These are phyloP conservation scores for Orientallactaga sibirica DNA, from an alignment of 2,797 vertebrate species.

Conservation along the genomic window DNA sequence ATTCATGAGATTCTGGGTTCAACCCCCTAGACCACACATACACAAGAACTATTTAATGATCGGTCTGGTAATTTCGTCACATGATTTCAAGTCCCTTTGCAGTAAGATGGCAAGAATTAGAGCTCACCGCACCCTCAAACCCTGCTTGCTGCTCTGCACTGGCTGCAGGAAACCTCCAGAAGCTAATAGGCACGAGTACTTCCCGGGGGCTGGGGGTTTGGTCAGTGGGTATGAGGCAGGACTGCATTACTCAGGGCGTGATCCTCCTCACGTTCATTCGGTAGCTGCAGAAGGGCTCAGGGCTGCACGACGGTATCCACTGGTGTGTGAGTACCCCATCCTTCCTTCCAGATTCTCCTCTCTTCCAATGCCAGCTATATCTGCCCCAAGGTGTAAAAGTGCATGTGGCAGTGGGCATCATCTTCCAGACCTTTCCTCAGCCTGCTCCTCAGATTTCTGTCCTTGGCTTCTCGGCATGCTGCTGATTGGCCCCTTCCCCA, in stretches of 20 bases:
- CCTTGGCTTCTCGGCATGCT: neutral
- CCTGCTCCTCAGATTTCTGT: neutral
- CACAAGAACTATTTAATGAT: too few relatives aligned
- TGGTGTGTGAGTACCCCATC: too few relatives aligned
- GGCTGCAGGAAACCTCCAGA: neutral
- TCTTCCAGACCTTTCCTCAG: neutral
- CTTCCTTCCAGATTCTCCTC: neutral
- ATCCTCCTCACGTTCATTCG: neutral
- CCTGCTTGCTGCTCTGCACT: neutral
- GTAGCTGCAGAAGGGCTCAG: neutral
- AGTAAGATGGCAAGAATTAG: neutral
- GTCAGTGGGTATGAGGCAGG: too few relatives aligned
- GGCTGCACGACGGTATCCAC: neutral
- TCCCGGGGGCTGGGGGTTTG: neutral
- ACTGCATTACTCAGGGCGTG: neutral
- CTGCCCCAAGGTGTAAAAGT: neutral
- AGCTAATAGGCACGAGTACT: too few relatives aligned
- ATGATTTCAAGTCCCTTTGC: neutral
- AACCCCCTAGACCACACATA: too few relatives aligned
- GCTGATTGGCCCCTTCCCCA: neutral
- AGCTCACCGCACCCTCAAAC: neutral
- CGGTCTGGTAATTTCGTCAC: neutral
- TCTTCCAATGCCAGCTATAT: neutral
- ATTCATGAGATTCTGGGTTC: neutral
- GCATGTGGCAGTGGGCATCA: neutral